Base-by-base conservation (phyloP, 2,888 invertebrate genomes). In the Mamestra brassicae region DNA sequence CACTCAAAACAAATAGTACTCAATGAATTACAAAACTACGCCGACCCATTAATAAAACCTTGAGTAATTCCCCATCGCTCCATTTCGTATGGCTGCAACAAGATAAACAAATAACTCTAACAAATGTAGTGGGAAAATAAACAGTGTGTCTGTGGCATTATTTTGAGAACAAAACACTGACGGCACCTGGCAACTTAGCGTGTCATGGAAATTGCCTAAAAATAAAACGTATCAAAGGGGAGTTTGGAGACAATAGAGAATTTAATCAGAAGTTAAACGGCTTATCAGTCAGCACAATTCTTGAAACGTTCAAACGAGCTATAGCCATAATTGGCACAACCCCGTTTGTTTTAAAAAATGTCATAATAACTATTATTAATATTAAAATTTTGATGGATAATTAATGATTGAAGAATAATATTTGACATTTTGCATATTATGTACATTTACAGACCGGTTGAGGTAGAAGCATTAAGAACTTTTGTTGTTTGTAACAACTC, bases 141-240 rank as follows among this genome's bases (percentile, higher is more conserved):
- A 88, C 88, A 86, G 61, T 54, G 81, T 78, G 82, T 76, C 77
- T 66, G 79, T 67, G 75, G 76, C 78, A 82, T 84, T 88, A 88
- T 85, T 85, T 84, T 76, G 76, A 88, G 86, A 86, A 86, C 86
- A 87, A 87, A 86, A 88, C 85, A 76, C 67, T 67, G 84, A 69
- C 76, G 80, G 74, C 87, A 87, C 85, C 84, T 88, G 85, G 87
- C 83, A 81, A 83, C 85, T 81, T 78, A 71, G 79, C 78, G 85
- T 86, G 87, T 81, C 87, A 87, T 89, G 89, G 84, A 88, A 89
- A 88, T 85, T 85, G 78, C 81, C 88, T 89, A 89, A 91, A 92
- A 91, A 90, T 92, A 92, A 89, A 78, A 83, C 74, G 89, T 92
- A 92, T 93, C 91, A 93, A 93, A 93, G 91, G 86, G 89, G 84